phyloP scores from a whole-genome alignment of 2,888 invertebrate genomes.

The Trileptium ribeirensis region DNA sequence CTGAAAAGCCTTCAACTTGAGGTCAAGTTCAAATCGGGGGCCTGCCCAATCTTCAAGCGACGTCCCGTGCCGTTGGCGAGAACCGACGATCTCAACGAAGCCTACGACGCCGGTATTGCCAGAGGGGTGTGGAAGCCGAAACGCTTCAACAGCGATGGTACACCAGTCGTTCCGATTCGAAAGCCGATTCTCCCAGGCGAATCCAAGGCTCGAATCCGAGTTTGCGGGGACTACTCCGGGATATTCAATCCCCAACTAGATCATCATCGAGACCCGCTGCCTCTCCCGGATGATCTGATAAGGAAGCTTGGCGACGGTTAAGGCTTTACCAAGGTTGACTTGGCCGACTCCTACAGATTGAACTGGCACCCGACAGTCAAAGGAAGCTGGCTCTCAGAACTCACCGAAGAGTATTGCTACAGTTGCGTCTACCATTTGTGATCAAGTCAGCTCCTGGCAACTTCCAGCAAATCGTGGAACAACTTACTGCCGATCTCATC shows the following conservation, averaged over 20 bases:
- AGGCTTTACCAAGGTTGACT: neutral
- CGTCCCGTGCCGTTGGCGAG: neutral
- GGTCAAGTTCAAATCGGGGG: neutral
- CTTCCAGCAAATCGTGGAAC: conserved; percentile 28
- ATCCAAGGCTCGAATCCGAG: neutral
- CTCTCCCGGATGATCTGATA: neutral
- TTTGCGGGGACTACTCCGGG: neutral
- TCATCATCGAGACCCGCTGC: neutral
- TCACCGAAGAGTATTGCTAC: conserved; percentile 25
- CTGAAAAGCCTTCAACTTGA: neutral
- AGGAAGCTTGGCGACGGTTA: neutral
- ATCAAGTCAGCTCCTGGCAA: conserved; percentile 22
- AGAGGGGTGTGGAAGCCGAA: neutral
- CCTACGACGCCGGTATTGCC: neutral
- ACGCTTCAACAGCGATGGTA: neutral
- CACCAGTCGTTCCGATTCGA: neutral
- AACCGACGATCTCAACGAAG: neutral
- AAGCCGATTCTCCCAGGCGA: neutral
- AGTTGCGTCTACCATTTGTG: conserved; percentile 22
- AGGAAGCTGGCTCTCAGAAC: conserved; percentile 22
- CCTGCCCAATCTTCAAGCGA: neutral
- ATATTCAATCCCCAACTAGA: conserved; percentile 6
- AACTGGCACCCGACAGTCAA: conserved; percentile 1
- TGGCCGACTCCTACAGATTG: conserved; percentile 6
- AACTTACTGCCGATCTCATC: conserved; percentile 23